Evolutionary conservation across 1,140 invertebrate species (phyloP).

Genomic region (Heliconius congener): DNA sequence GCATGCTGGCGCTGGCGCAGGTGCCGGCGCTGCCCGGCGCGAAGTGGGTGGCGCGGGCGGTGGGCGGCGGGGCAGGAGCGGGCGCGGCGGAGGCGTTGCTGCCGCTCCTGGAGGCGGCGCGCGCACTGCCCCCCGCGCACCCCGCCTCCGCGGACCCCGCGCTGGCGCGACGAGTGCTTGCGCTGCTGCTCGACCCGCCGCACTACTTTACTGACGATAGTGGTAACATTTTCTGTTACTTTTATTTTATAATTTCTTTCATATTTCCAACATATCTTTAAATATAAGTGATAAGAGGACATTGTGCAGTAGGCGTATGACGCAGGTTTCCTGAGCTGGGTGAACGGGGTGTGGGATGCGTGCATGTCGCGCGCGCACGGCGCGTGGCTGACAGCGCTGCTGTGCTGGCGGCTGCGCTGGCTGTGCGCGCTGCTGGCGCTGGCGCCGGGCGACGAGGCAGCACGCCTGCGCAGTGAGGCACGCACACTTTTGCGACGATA

Average conservation of each 20-base stretch:
- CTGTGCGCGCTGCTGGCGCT: conserved; percentile 44
- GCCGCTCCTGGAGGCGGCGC: conserved; percentile 39
- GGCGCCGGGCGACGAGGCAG: conserved; percentile 25
- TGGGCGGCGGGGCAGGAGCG: conserved; percentile 23
- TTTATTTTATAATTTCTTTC: too few species aligned
- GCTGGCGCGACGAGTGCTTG: conserved; percentile 36
- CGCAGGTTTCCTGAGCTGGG: conserved; percentile 46
- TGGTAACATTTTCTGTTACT: conserved; percentile 27
- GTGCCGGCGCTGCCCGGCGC: conserved; percentile 40
- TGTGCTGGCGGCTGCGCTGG: conserved; percentile 56
- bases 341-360: conserved; percentile 49
- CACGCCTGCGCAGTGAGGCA: conserved; percentile 34
- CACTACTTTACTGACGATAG: conserved; percentile 51
- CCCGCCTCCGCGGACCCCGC: conserved; percentile 23
- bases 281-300: too few species aligned
- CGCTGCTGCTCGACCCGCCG: conserved; percentile 49
- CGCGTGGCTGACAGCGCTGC: conserved; percentile 37
- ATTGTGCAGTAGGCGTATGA: too few species aligned
- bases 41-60: conserved; percentile 28
- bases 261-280: too few species aligned
- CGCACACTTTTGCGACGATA: conserved; percentile 31
- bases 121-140: conserved; percentile 33
- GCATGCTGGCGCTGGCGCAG: conserved; percentile 34
- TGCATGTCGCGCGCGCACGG: conserved; percentile 32
- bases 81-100: conserved; percentile 40